These are phyloP conservation scores for Aramus guarauna DNA, from an alignment of 2,113 vertebrate genomes.

Conservation along the genomic window DNA sequence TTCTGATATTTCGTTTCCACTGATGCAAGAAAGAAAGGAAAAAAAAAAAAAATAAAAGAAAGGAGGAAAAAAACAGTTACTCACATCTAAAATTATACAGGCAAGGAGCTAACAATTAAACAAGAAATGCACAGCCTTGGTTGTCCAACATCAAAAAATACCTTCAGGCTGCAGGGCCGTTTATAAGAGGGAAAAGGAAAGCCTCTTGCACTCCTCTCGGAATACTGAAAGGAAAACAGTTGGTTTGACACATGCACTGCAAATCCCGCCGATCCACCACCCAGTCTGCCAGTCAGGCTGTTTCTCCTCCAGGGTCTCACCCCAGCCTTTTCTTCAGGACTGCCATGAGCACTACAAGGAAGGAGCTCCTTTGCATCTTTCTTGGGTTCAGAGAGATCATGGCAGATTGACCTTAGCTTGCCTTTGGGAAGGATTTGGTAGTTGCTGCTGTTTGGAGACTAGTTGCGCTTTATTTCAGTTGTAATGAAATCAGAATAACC, in stretches of 20 bases:
- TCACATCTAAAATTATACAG: conserved; percentile 7
- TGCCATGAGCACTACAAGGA: background rate
- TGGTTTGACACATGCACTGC: background rate
- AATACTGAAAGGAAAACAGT: background rate
- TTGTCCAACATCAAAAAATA: background rate
- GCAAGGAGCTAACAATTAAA: background rate
- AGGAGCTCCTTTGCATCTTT: background rate
- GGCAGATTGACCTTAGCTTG: background rate
- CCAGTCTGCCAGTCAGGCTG: background rate
- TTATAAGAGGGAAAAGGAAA: background rate
- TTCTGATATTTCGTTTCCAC: conserved; percentile 45
- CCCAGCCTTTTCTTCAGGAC: background rate
- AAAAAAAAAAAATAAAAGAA: background rate
- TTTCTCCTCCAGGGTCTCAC: background rate
- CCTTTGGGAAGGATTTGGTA: background rate
- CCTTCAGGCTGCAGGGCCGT: background rate
- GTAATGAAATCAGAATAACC: background rate
- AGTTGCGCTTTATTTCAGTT: background rate
- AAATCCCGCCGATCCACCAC: background rate
- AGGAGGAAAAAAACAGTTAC: background rate
- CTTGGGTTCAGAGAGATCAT: background rate
- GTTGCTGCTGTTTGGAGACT: background rate
- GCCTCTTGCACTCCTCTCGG: background rate
- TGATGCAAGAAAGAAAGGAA: background rate
- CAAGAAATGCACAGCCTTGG: background rate